Evolutionary conservation across 2,113 vertebrate species (phyloP).

Genomic region (Eretmochelys imbricata): DNA sequence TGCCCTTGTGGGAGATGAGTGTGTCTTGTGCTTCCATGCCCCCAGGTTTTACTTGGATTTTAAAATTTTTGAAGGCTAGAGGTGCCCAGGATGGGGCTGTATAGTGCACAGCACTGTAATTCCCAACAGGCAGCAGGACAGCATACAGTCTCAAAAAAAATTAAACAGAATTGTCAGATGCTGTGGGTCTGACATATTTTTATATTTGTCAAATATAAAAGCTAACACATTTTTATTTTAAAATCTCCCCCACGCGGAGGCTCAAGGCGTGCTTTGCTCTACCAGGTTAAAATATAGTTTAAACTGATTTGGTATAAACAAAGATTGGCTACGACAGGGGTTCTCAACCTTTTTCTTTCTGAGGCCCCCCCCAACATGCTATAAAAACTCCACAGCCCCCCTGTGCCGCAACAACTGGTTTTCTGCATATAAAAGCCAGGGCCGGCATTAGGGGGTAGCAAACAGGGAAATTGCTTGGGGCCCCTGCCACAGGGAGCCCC

Average conservation of each 20-base stretch:
- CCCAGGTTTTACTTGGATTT: neutral
- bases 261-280: neutral
- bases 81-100: neutral
- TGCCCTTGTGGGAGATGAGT: neutral
- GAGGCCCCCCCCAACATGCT: no score
- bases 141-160: neutral
- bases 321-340: neutral
- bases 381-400: no score
- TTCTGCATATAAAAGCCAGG: no score
- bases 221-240: conserved; percentile 55
- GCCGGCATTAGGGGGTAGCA: no score
- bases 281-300: neutral
- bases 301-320: conserved; percentile 20
- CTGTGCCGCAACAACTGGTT: no score
- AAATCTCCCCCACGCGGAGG: conserved; percentile 39
- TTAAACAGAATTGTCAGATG: conserved; percentile 11
- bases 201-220: conserved; percentile 47
- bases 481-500: no score
- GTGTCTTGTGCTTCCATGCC: neutral
- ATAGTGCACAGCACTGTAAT: neutral
- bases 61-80: neutral
- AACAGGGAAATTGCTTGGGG: no score
- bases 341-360: neutral
- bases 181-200: conserved; percentile 35
- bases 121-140: conserved; percentile 12